phyloP scores from a whole-genome alignment of 2,888 invertebrate species.

The Cartodere bifasciata region DNA sequence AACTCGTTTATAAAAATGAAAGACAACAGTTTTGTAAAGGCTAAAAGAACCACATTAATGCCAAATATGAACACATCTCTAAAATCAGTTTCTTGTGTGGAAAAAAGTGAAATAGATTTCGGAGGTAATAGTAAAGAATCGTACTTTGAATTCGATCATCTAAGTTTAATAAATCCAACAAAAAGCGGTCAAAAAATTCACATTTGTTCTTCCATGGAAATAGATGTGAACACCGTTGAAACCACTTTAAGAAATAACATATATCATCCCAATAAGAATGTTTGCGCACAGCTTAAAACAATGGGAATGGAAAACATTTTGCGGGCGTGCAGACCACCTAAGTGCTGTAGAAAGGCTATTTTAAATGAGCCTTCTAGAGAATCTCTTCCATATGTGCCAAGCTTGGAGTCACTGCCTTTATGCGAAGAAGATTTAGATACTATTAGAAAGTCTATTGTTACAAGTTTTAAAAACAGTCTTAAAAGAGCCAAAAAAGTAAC shows the following conservation, averaged over 20 bases:
- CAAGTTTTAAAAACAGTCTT: too few relatives aligned
- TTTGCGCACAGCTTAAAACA: conserved; percentile 18
- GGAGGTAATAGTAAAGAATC: too few relatives aligned
- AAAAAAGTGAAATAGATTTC: too few relatives aligned
- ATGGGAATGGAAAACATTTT: conserved; percentile 23
- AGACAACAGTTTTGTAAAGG: too few relatives aligned
- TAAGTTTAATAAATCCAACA: too few relatives aligned
- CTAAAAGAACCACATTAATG: too few relatives aligned
- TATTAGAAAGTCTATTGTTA: conserved; percentile 21
- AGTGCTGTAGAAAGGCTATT: conserved; percentile 23
- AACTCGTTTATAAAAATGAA: too few relatives aligned
- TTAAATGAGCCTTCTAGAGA: conserved; percentile 21
- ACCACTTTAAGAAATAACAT: conserved; percentile 17
- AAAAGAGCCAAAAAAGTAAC: too few relatives aligned
- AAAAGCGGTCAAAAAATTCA: too few relatives aligned
- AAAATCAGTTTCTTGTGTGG: too few relatives aligned
- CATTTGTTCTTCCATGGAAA: neutral
- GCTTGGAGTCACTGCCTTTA: conserved; percentile 23
- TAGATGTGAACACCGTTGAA: conserved; percentile 7
- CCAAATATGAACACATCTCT: too few relatives aligned
- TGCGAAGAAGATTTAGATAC: conserved; percentile 19
- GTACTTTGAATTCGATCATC: too few relatives aligned
- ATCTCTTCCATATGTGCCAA: conserved; percentile 22
- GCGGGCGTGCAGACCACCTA: conserved; percentile 23
- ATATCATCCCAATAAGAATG: conserved; percentile 17